Evolutionary conservation across 2,888 invertebrate species (phyloP).

Genomic region (Hirudinaria manillensis): DNA sequence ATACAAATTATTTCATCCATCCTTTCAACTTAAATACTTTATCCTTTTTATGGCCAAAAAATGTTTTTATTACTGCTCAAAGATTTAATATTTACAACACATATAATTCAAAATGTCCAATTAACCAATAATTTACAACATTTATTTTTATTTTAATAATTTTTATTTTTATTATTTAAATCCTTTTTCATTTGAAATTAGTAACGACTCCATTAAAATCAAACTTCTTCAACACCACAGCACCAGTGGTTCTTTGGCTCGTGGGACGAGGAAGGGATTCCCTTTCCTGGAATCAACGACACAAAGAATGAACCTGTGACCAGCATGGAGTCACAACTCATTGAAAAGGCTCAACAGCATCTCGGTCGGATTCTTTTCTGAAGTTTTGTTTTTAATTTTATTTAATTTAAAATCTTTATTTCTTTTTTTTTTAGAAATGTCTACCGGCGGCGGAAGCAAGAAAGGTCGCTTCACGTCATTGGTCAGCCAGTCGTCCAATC

Average conservation of each 20-base stretch:
- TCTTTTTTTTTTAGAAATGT: not conserved
- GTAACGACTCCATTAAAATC: not conserved
- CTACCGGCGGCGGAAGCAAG: not conserved
- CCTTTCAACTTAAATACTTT: not conserved
- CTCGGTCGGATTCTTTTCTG: not conserved
- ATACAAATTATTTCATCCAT: no score
- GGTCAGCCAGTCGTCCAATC: not conserved
- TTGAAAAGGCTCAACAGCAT: constrained; percentile 39
- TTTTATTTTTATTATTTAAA: no score
- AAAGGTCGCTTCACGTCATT: not conserved
- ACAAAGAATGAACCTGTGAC: constrained; percentile 37
- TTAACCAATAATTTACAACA: no score
- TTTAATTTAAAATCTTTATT: no score
- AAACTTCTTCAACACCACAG: constrained; percentile 54
- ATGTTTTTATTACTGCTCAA: not conserved
- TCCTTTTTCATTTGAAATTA: no score
- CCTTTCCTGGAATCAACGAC: constrained; percentile 47
- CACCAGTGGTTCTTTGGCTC: constrained; percentile 77
- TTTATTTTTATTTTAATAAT: no score
- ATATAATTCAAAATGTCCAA: no score
- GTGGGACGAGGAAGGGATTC: constrained; percentile 50
- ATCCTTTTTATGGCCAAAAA: not conserved
- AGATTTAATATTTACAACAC: not conserved
- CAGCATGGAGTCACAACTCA: constrained; percentile 41
- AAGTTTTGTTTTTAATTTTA: not conserved